phyloP scores from a whole-genome alignment of 2,113 vertebrate genomes.

The Thymallus thymallus region DNA sequence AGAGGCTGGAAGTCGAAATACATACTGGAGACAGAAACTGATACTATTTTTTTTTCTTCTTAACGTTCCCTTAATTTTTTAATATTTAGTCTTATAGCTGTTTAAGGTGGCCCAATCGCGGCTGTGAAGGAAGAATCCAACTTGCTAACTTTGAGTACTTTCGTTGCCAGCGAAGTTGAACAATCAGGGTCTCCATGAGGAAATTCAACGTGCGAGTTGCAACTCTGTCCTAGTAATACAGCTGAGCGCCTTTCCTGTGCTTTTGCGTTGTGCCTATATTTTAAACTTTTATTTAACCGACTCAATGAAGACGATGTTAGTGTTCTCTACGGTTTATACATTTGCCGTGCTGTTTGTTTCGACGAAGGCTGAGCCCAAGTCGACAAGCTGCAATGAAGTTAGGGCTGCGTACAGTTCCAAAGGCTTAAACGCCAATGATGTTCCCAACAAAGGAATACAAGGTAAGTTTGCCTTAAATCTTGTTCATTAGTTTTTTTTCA shows the following conservation, averaged over 20 bases:
- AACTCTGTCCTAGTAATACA: constrained; percentile 52
- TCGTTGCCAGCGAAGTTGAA: constrained; percentile 13
- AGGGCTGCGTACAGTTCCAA: constrained; percentile 83
- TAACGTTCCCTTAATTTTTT: neutral
- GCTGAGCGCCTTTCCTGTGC: constrained; percentile 12
- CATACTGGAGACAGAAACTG: neutral
- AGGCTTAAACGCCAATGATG: constrained; percentile 88
- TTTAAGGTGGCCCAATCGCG: neutral
- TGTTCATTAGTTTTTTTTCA: constrained; percentile 63
- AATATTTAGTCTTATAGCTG: neutral
- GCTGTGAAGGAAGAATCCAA: neutral
- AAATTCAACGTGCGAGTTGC: constrained; percentile 52
- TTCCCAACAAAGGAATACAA: constrained; percentile 82
- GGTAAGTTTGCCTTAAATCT: constrained; percentile 69
- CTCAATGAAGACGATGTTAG: constrained; percentile 66
- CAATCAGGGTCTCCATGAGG: constrained; percentile 68
- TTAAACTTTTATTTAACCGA: neutral
- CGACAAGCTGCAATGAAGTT: constrained; percentile 88
- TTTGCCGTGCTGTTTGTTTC: constrained; percentile 66
- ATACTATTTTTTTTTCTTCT: neutral
- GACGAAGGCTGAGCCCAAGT: constrained; percentile 78
- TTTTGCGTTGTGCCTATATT: neutral
- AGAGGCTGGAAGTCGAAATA: constrained; percentile 40
- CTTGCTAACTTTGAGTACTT: neutral
- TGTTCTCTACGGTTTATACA: constrained; percentile 69